Conservation (phyloP, 2,888 invertebrate genomes). For the Kuschelorhynchus macadamiae region DNA sequence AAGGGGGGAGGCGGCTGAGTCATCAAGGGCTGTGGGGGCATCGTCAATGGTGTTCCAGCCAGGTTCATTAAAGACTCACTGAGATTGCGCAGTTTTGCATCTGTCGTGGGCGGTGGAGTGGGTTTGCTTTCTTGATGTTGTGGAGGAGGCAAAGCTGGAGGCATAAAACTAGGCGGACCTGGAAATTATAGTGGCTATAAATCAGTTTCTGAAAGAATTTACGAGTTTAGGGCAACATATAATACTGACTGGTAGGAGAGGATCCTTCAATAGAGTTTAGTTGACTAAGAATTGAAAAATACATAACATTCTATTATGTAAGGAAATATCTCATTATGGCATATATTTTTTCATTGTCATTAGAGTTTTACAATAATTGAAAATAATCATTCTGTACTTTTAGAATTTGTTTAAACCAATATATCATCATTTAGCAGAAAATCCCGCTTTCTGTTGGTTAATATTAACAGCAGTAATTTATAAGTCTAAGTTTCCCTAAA, state of each 20-base stretch:
- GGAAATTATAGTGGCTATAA: constrained; percentile 1
- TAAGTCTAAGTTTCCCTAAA: neutral
- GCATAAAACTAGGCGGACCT: constrained; percentile 59
- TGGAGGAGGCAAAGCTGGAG: constrained; percentile 57
- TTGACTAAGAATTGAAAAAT: too few relatives aligned
- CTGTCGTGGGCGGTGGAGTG: constrained; percentile 51
- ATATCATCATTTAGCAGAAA: too few relatives aligned
- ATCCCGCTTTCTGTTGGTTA: too few relatives aligned
- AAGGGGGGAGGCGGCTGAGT: constrained; percentile 61
- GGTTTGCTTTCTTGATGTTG: constrained; percentile 47
- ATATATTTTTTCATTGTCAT: too few relatives aligned
- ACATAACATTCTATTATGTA: too few relatives aligned
- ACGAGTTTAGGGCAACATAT: neutral
- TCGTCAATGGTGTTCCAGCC: constrained; percentile 49
- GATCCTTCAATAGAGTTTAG: too few relatives aligned
- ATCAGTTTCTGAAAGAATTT: constrained; percentile 20
- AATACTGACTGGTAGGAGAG: too few relatives aligned
- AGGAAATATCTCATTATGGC: too few relatives aligned
- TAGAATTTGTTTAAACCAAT: too few relatives aligned
- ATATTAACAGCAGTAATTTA: neutral
- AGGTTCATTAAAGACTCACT: constrained; percentile 64
- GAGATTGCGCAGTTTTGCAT: constrained; percentile 55
- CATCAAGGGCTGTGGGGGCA: constrained; percentile 34
- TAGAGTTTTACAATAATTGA: too few relatives aligned
- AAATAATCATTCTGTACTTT: too few relatives aligned